A percentile compares a stretch with the other conserved stretches of the same genome.
phyloP scores from a whole-genome alignment of 2,888 invertebrate genomes.

The Perizoma flavofasciatum region DNA sequence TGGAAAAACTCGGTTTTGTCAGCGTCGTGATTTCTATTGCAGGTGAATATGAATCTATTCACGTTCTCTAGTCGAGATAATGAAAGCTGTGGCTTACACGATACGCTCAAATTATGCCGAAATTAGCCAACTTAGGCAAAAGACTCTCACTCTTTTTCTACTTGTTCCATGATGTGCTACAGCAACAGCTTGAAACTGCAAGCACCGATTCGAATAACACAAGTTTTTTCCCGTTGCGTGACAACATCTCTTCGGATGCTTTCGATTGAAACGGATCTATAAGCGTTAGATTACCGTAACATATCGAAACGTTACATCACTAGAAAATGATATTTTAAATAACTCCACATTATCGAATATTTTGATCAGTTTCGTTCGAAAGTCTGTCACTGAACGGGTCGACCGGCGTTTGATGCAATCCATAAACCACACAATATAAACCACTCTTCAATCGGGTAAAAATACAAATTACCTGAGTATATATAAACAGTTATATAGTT shows the following conservation, averaged over 20 bases:
- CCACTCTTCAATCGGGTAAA: too few relatives aligned
- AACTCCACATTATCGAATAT: constrained; percentile 40
- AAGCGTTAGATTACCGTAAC: constrained; percentile 38
- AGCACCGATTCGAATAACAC: not conserved
- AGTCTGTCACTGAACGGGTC: constrained; percentile 24
- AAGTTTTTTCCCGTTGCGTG: constrained; percentile 54
- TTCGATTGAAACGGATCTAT: constrained; percentile 52
- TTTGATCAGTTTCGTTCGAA: constrained; percentile 55
- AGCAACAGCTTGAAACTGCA: not conserved
- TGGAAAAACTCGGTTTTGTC: not conserved
- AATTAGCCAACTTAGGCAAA: too few relatives aligned
- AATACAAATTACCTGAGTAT: too few relatives aligned
- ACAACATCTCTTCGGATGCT: constrained; percentile 48
- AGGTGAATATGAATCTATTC: too few relatives aligned
- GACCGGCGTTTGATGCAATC: constrained; percentile 14
- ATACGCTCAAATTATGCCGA: too few relatives aligned
- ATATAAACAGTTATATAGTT: too few relatives aligned
- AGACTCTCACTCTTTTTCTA: too few relatives aligned
- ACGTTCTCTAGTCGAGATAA: too few relatives aligned
- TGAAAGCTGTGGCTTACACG: too few relatives aligned
- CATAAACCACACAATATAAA: not conserved
- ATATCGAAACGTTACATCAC: constrained; percentile 46
- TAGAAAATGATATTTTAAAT: constrained; percentile 46
- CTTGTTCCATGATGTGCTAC: too few relatives aligned
- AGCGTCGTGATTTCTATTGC: too few relatives aligned